Evolutionary conservation across 2,888 invertebrate species (phyloP).

Genomic region (Tipula helvola): DNA sequence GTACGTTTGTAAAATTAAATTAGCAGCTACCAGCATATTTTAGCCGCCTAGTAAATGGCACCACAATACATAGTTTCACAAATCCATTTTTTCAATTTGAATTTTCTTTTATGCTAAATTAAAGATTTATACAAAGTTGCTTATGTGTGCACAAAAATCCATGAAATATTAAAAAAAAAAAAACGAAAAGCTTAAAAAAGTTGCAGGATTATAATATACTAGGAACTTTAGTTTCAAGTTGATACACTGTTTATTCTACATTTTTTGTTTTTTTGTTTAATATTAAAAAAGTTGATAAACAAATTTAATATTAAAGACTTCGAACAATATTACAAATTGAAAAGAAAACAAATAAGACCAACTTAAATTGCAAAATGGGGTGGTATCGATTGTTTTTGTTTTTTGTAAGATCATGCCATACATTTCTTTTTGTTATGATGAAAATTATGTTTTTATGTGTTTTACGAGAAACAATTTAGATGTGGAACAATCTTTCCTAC

Average conservation of each 20-base stretch:
- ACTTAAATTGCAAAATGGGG: not conserved
- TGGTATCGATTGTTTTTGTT: not conserved
- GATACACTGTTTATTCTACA: not conserved
- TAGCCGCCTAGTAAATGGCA: too few relatives aligned
- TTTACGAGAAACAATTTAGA: not conserved
- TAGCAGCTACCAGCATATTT: too few relatives aligned
- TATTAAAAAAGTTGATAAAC: not conserved
- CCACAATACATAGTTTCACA: too few relatives aligned
- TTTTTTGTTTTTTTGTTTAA: not conserved
- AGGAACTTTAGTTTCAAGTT: not conserved
- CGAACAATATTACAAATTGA: not conserved
- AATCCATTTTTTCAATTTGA: too few relatives aligned
- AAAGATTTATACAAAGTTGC: too few relatives aligned
- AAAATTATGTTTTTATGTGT: too few relatives aligned
- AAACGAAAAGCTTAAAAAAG: not conserved
- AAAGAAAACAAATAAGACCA: not conserved
- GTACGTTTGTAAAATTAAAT: too few relatives aligned
- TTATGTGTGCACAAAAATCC: not conserved
- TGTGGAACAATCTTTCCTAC: not conserved
- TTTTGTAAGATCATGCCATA: not conserved
- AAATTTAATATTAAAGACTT: not conserved
- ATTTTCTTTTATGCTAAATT: too few relatives aligned
- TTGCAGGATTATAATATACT: not conserved
- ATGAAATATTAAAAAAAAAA: not conserved
- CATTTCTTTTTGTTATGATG: not conserved